phyloP scores from a whole-genome alignment of 2,113 vertebrate genomes.

The Dromiciops gliroides region DNA sequence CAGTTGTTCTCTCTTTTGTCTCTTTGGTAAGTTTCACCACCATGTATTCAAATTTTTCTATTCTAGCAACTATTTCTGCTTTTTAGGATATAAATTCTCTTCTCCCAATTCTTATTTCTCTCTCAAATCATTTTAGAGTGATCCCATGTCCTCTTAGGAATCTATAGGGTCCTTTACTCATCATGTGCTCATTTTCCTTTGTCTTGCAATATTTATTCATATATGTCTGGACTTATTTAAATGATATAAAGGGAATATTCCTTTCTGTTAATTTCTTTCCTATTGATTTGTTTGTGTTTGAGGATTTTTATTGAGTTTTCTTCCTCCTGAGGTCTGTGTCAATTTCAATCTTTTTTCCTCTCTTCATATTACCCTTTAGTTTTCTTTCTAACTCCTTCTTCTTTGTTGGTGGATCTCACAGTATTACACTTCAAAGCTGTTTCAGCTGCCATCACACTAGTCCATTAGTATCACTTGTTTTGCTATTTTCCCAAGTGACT shows the following conservation, averaged over 20 bases:
- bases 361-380: background rate
- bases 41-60: background rate
- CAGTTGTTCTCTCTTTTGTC: background rate
- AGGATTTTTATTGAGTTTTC: background rate
- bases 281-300: background rate
- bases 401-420: background rate
- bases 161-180: background rate
- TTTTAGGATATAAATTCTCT: background rate
- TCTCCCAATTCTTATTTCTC: background rate
- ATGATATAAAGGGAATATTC: background rate
- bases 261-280: background rate
- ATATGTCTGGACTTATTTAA: background rate
- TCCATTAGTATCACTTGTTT: background rate
- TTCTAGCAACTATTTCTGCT: background rate
- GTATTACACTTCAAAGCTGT: background rate
- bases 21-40: background rate
- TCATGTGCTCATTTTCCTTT: background rate
- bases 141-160: background rate
- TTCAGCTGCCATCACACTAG: background rate
- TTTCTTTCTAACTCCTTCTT: background rate
- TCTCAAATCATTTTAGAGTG: background rate
- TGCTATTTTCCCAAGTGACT: background rate
- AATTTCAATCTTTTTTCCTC: background rate
- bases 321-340: background rate
- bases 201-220: background rate